A percentile compares a stretch with the other conserved stretches of the same genome.
These are phyloP conservation scores for Spea hammondii DNA, from an alignment of 2,797 vertebrate species.

Conservation along the genomic window DNA sequence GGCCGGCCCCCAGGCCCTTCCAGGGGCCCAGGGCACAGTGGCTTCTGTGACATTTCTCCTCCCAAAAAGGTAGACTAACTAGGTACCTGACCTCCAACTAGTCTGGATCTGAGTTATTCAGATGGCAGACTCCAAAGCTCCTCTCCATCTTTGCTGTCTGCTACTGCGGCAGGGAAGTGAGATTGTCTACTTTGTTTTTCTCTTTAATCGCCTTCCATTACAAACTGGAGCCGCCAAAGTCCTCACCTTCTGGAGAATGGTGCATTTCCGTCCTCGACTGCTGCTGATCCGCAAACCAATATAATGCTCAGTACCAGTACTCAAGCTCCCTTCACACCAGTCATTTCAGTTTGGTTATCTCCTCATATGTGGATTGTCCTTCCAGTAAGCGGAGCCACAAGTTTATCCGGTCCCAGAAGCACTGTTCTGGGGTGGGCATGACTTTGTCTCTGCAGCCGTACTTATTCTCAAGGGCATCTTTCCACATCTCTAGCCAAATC, in stretches of 20 bases:
- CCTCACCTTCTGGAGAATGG: not conserved
- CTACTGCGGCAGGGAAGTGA: too few species aligned
- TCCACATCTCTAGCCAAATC: not conserved
- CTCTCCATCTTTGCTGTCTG: too few species aligned
- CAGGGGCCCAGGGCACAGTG: too few species aligned
- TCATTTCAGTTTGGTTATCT: not conserved
- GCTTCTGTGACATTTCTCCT: too few species aligned
- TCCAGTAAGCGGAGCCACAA: constrained; percentile 1
- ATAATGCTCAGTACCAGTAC: not conserved
- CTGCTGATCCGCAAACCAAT: not conserved
- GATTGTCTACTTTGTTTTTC: not conserved
- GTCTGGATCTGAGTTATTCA: too few species aligned
- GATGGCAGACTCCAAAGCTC: too few species aligned
- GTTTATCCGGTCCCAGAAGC: not conserved
- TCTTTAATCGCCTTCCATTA: not conserved
- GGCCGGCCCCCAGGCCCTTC: too few species aligned
- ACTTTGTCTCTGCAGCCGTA: not conserved
- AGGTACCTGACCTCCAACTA: too few species aligned
- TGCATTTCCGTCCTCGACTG: constrained; percentile 5
- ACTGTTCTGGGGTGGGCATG: constrained; percentile 1
- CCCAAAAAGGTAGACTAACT: too few species aligned
- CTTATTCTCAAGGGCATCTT: not conserved
- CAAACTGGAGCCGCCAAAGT: not conserved
- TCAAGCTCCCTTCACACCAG: not conserved
- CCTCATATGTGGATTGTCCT: not conserved